Evolutionary conservation across 2,888 invertebrate species (phyloP), one percentile per base, ranked within the genome.

Genomic region (Axea sp.): DNA sequence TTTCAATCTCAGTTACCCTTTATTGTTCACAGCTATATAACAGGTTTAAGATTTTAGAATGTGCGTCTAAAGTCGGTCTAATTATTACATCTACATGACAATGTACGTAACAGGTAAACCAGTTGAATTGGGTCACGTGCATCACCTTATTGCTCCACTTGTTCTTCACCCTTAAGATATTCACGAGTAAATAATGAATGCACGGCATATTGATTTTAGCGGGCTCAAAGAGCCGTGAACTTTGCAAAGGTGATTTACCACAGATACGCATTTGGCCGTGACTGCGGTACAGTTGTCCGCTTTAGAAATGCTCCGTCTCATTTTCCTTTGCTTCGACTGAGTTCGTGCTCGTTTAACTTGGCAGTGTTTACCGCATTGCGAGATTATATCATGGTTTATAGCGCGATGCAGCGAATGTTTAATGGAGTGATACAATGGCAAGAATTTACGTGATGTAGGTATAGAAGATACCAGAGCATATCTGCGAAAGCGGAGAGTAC

Each of bases 331-430:
- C 62, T 35, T 14, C 33, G 11, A 35, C 45, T 31, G 64, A 59
- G 62, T 62, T 41, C 62, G 78, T 47, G 78, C 77, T 81, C 79
- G 82, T 81, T 83, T 78, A 82, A 80, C 83, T 81, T 83, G 80
- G 77, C 80, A 78, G 75, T 85, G 83, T 84, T 85, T 85, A 85
- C 84, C 82, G 85, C 84, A 84, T 84, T 82, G 83, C 78, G 80
- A 84, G 81, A 80, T 84, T 84, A 82, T 84, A 84, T 84, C 81
- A 77, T 82, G 81, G 80, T 83, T 83, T 84, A 84, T 84, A 80
- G 84, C 78, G 77, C 80, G 78, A 79, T 81, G 82, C 83, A 83
- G 81, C 80, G 81, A 84, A 83, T 85, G 83, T 83, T 85, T 84
- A 85, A 85, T 84, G 83, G 83, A 83, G 81, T 82, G 83, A 82